Evolutionary conservation across 23 tunicate genomes (phyloP).

Genomic region (Aplidium turbinatum): DNA sequence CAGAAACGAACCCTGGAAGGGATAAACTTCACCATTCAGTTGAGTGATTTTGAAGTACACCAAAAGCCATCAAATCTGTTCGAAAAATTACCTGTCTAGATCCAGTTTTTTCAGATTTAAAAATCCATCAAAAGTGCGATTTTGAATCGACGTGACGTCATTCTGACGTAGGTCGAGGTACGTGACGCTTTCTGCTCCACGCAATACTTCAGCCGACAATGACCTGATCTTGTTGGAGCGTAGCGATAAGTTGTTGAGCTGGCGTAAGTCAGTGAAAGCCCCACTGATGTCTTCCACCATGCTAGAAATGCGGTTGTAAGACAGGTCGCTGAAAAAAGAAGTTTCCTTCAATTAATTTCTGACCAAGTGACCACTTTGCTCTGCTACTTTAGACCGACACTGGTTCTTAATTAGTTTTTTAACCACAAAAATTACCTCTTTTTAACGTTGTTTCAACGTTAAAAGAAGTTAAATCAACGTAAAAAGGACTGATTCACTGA

Average conservation of each 20-base stretch:
- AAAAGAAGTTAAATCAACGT: too few relatives aligned
- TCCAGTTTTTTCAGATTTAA: conserved; percentile 16
- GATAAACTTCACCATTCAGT: too few relatives aligned
- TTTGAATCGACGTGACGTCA: conserved; percentile 71
- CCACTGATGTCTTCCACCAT: conserved; percentile 69
- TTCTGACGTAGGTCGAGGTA: conserved; percentile 61
- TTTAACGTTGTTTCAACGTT: too few relatives aligned
- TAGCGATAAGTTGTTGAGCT: conserved; percentile 29
- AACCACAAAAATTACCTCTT: too few relatives aligned
- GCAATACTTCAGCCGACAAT: conserved; percentile 45
- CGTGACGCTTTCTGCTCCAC: conserved; percentile 40
- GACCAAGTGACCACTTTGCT: too few relatives aligned
- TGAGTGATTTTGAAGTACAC: too few relatives aligned
- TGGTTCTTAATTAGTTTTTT: too few relatives aligned
- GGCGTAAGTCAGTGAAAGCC: conserved; percentile 42
- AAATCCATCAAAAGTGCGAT: conserved; percentile 45
- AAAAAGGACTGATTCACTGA: too few relatives aligned
- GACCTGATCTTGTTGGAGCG: conserved; percentile 64
- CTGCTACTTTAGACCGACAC: too few relatives aligned
- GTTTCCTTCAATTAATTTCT: not conserved
- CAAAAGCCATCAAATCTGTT: too few relatives aligned
- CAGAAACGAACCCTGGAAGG: too few relatives aligned
- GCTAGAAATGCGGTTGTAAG: conserved; percentile 71
- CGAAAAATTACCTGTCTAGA: conserved; percentile 46
- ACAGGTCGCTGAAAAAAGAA: conserved; percentile 52